Conservation (phyloP, 2,888 invertebrate species). For the Euphydryas editha region DNA sequence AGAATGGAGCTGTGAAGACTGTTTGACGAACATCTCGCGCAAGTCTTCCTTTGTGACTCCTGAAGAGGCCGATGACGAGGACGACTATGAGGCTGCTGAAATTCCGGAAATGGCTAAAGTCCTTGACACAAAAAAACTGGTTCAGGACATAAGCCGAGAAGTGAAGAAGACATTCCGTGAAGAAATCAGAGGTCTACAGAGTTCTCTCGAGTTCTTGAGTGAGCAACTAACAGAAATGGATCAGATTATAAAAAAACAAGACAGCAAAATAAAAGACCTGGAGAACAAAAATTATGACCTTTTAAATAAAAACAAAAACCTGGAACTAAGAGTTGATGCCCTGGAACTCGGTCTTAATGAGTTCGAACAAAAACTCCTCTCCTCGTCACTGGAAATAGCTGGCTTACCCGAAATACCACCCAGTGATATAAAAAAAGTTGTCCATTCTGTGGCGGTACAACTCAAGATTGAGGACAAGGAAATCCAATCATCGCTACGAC, state of each 20-base stretch:
- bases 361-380: conserved; percentile 39
- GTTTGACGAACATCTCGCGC: background rate
- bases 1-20: conserved; percentile 40
- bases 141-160: background rate
- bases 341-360: conserved; percentile 36
- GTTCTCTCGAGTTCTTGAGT: conserved; percentile 37
- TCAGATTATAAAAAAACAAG: conserved; percentile 39
- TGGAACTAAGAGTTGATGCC: conserved; percentile 36
- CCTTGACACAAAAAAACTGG: conserved; percentile 32
- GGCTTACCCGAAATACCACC: conserved; percentile 32
- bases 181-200: conserved; percentile 21
- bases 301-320: conserved; percentile 28
- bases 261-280: conserved; percentile 35
- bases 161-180: background rate
- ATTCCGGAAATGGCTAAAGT: background rate
- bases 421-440: conserved; percentile 19
- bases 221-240: conserved; percentile 38
- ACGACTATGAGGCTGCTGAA: conserved; percentile 17
- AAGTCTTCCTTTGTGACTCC: conserved; percentile 29
- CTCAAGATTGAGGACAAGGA: conserved; percentile 32
- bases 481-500: conserved; percentile 26
- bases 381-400: conserved; percentile 31
- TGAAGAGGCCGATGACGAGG: conserved; percentile 29
- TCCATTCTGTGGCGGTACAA: conserved; percentile 36
- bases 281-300: conserved; percentile 43